A percentile compares a stretch with the other conserved stretches of the same genome.
Evolutionary conservation across 2,797 vertebrate species (phyloP).

Genomic region (Melanotaenia nigrans): DNA sequence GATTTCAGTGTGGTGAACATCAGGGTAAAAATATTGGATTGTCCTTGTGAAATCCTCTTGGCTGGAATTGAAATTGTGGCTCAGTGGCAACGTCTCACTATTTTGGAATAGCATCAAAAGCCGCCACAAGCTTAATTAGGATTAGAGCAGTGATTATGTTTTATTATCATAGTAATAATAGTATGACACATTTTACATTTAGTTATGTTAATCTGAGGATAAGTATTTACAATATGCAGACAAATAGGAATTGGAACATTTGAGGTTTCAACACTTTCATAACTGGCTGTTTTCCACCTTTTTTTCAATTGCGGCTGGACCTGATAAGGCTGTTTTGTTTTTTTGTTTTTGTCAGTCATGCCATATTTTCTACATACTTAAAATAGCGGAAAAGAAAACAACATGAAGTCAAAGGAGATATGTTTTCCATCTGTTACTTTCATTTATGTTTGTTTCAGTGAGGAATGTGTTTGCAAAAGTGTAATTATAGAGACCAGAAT

Average conservation of each 20-base stretch:
- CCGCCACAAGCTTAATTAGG: constrained; percentile 63
- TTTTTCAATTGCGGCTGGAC: constrained; percentile 21
- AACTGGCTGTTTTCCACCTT: constrained; percentile 8
- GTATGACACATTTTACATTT: constrained; percentile 72
- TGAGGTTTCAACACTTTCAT: constrained; percentile 21
- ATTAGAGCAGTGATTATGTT: constrained; percentile 64
- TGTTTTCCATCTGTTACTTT: constrained; percentile 19
- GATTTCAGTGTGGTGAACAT: constrained; percentile 41
- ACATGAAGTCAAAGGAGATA: constrained; percentile 12
- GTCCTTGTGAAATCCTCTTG: constrained; percentile 15
- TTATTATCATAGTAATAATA: constrained; percentile 65
- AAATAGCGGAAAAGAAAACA: constrained; percentile 23
- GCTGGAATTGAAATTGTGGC: constrained; percentile 44
- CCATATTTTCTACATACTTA: constrained; percentile 17
- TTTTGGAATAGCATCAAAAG: constrained; percentile 63
- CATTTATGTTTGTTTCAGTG: constrained; percentile 17
- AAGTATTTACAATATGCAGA: constrained; percentile 62
- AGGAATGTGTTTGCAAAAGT: constrained; percentile 8
- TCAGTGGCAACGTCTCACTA: constrained; percentile 33
- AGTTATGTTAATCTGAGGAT: constrained; percentile 65
- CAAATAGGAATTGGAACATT: constrained; percentile 62
- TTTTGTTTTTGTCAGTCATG: background rate
- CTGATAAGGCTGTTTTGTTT: constrained; percentile 12
- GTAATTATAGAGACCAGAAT: constrained; percentile 48
- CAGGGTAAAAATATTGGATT: constrained; percentile 27